phyloP scores from a whole-genome alignment of 2,888 invertebrate species.

The Melitaea athalia region DNA sequence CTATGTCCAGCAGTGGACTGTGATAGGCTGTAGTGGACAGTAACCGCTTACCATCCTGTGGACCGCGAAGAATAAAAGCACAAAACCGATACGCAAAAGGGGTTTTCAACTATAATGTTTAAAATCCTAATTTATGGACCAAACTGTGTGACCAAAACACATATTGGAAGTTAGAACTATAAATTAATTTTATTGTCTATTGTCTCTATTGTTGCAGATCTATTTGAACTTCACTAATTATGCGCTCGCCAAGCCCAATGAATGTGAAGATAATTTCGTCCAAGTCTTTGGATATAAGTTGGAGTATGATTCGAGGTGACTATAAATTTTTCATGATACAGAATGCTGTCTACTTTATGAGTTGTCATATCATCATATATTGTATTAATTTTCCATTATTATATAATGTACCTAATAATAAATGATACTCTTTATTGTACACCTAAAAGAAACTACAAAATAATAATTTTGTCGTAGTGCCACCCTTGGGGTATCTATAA shows the following conservation, averaged over 20 bases:
- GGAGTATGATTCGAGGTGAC: constrained; percentile 58
- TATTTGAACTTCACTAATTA: constrained; percentile 66
- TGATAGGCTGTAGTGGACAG: too few relatives aligned
- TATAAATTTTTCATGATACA: constrained; percentile 11
- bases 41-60: too few relatives aligned
- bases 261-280: constrained; percentile 67
- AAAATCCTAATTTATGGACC: neutral
- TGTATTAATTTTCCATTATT: neutral
- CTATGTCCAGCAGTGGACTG: too few relatives aligned
- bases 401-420: too few relatives aligned
- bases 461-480: too few relatives aligned
- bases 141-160: neutral
- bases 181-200: neutral
- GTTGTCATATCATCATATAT: neutral
- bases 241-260: constrained; percentile 56
- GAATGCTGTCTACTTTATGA: too few relatives aligned
- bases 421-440: too few relatives aligned
- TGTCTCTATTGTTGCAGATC: constrained; percentile 53
- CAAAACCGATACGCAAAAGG: too few relatives aligned
- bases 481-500: too few relatives aligned
- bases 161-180: neutral
- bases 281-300: constrained; percentile 63
- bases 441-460: too few relatives aligned
- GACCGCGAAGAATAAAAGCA: too few relatives aligned
- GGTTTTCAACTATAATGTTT: too few relatives aligned